phyloP scores from a whole-genome alignment of 2,113 vertebrate genomes.

The Cynocephalus volans region DNA sequence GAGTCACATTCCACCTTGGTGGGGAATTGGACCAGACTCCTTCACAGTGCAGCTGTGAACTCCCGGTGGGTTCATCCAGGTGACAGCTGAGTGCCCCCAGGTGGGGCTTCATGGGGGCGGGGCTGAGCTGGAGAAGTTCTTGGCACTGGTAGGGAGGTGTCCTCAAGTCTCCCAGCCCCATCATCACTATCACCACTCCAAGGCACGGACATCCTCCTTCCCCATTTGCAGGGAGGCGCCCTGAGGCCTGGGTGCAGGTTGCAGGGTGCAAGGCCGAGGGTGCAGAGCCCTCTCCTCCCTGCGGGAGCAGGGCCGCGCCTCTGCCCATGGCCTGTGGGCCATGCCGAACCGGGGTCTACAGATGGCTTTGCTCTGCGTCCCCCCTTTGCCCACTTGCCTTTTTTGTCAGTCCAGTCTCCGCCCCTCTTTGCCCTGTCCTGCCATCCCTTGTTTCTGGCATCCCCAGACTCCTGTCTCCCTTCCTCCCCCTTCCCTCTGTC shows the following conservation, averaged over 20 bases:
- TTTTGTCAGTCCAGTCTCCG: background rate
- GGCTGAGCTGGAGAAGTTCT: background rate
- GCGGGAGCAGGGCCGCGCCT: too few species aligned
- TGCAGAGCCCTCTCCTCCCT: too few species aligned
- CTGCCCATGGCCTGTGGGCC: too few species aligned
- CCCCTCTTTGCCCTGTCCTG: too few species aligned
- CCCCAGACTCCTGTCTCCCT: too few species aligned
- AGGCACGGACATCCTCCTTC: background rate
- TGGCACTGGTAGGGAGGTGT: background rate
- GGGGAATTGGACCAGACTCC: background rate
- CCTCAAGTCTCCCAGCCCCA: accelerated
- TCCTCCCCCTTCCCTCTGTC: background rate
- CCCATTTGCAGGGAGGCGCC: background rate
- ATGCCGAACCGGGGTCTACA: too few species aligned
- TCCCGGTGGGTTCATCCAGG: background rate
- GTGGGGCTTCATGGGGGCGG: accelerated
- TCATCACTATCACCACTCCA: accelerated
- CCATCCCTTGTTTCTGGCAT: background rate
- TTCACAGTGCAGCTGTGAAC: background rate
- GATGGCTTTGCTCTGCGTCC: too few species aligned
- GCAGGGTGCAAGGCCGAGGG: background rate
- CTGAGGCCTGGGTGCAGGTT: accelerated
- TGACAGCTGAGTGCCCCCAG: background rate
- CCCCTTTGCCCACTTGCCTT: background rate
- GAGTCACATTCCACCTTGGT: background rate